phyloP scores from a whole-genome alignment of 2,888 invertebrate genomes.

The Zeuzera pyrina region DNA sequence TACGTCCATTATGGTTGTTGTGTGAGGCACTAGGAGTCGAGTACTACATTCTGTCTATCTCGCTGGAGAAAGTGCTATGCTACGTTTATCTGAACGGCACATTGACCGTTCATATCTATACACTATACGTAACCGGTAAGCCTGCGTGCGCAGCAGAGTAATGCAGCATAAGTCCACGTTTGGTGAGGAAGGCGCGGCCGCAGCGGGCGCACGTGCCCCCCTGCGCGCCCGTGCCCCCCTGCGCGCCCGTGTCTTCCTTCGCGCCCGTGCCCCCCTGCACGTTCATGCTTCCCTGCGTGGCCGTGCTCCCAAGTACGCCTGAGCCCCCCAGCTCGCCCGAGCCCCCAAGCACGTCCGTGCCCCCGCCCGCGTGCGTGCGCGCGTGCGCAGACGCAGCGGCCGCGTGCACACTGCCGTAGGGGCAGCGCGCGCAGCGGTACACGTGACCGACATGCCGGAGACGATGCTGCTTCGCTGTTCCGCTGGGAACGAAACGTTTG shows the following conservation, averaged over 20 bases:
- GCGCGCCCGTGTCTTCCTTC: conserved; percentile 7
- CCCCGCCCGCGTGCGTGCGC: conserved; percentile 8
- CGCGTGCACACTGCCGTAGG: conserved; percentile 18
- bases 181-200: conserved; percentile 13
- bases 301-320: no score
- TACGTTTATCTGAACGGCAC: no score
- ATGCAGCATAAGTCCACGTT: conserved; percentile 15
- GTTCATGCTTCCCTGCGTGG: no score
- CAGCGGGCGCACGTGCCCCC: conserved; percentile 12
- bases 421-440: conserved; percentile 20
- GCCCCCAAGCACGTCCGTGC: no score
- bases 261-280: neutral
- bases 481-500: no score
- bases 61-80: no score
- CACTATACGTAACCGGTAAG: conserved; percentile 3
- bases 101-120: no score
- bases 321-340: no score
- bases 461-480: conserved; percentile 21
- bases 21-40: no score
- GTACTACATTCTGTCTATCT: no score
- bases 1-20: no score
- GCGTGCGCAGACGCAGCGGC: conserved; percentile 18
- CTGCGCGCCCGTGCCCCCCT: conserved; percentile 6
- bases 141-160: conserved; percentile 11
- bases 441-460: conserved; percentile 20